Conservation (phyloP, 2,888 invertebrate species). For the Camponotus fellah region DNA sequence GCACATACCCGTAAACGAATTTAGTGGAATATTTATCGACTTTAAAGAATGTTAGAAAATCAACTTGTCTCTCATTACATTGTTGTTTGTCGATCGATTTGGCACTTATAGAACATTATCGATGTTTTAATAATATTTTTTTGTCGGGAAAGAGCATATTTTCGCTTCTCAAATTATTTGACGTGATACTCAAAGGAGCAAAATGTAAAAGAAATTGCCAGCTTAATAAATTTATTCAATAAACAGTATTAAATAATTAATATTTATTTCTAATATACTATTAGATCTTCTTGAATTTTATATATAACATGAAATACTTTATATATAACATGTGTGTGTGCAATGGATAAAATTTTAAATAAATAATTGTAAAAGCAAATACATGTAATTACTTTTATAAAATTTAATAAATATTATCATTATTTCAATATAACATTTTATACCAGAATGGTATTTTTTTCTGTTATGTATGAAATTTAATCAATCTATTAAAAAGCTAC, state of each 20-base stretch:
- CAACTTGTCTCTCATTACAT: not conserved
- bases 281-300: not conserved
- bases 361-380: not conserved
- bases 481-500: too few relatives aligned
- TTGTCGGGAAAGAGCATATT: not conserved
- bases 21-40: not conserved
- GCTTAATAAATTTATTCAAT: not conserved
- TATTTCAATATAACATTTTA: too few relatives aligned
- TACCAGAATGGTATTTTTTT: too few relatives aligned
- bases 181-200: too few relatives aligned
- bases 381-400: too few relatives aligned
- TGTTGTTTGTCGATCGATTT: not conserved
- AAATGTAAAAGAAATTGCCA: not conserved
- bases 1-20: not conserved
- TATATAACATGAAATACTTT: not conserved
- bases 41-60: not conserved
- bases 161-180: not conserved
- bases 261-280: not conserved
- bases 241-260: not conserved
- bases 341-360: not conserved
- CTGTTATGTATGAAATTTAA: too few relatives aligned
- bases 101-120: not conserved
- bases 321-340: not conserved
- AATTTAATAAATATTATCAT: too few relatives aligned
- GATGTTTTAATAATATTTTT: not conserved